Evolutionary conservation across 2,113 vertebrate species (phyloP).

Genomic region (Apodemus sylvaticus): DNA sequence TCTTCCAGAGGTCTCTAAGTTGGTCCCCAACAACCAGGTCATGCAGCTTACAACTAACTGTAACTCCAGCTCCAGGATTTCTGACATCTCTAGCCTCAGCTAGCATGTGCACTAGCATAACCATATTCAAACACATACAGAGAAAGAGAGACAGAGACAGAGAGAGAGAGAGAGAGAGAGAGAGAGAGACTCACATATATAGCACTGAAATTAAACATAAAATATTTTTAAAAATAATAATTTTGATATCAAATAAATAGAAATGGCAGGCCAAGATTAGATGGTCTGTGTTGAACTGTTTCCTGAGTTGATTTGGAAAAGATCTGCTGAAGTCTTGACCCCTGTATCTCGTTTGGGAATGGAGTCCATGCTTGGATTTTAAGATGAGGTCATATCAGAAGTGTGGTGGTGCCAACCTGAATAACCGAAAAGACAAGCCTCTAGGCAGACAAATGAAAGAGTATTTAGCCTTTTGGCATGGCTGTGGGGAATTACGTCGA

Average conservation of each 20-base stretch:
- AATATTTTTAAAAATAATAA: neutral
- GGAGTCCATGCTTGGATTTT: neutral
- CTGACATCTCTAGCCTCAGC: neutral
- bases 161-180: no score
- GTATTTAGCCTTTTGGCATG: neutral
- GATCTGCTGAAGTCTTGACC: neutral
- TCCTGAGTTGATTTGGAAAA: neutral
- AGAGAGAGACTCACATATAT: neutral
- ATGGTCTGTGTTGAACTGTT: neutral
- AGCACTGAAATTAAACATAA: neutral
- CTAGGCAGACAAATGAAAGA: neutral
- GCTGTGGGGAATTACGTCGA: no score
- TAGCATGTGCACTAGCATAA: neutral
- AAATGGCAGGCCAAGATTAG: neutral
- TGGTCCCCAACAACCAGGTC: neutral
- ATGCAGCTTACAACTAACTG: neutral
- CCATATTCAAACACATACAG: neutral
- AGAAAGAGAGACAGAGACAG: no score
- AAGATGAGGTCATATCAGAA: neutral
- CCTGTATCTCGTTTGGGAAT: neutral
- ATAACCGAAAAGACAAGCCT: neutral
- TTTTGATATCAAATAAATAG: slow-evolving; percentile 29
- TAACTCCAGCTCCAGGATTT: neutral
- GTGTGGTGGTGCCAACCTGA: neutral
- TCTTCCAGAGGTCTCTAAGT: neutral